phyloP scores from a whole-genome alignment of 1,140 invertebrate species.

The Aphaenogaster ashmeadi region DNA sequence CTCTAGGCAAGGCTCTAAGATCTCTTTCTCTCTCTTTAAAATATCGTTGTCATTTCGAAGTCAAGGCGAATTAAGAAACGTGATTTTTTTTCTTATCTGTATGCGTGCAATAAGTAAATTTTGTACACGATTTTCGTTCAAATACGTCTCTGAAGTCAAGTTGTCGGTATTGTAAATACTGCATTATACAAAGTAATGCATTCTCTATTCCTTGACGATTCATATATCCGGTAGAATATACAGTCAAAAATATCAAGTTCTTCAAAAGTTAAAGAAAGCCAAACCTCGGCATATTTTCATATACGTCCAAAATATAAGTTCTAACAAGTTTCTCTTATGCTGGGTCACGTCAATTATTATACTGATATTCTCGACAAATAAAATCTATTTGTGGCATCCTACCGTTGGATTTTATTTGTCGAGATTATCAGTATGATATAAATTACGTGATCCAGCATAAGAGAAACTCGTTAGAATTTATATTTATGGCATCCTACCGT shows the following conservation, averaged over 20 bases:
- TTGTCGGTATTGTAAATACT: background rate
- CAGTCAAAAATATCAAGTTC: background rate
- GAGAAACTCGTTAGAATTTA: too few relatives aligned
- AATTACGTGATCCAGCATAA: too few relatives aligned
- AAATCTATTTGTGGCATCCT: background rate
- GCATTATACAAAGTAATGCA: background rate
- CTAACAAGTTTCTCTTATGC: background rate
- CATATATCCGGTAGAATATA: background rate
- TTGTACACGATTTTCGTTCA: background rate
- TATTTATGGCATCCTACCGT: too few relatives aligned
- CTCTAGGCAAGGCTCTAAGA: slow-evolving; percentile 1
- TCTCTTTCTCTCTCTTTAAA: background rate
- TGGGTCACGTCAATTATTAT: background rate
- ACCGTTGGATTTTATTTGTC: too few relatives aligned
- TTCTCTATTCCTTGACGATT: background rate
- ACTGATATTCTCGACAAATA: background rate
- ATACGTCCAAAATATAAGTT: background rate
- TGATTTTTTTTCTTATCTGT: slow-evolving; percentile 12
- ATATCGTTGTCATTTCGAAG: background rate
- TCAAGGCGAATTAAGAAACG: slow-evolving; percentile 33
- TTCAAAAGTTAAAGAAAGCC: background rate
- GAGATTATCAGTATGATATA: too few relatives aligned
- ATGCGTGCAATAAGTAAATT: background rate
- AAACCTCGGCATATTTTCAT: background rate
- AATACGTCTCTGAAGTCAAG: slow-evolving; percentile 4